phyloP scores from a whole-genome alignment of 1,140 invertebrate species.

The Thaumetopoea pityocampa region DNA sequence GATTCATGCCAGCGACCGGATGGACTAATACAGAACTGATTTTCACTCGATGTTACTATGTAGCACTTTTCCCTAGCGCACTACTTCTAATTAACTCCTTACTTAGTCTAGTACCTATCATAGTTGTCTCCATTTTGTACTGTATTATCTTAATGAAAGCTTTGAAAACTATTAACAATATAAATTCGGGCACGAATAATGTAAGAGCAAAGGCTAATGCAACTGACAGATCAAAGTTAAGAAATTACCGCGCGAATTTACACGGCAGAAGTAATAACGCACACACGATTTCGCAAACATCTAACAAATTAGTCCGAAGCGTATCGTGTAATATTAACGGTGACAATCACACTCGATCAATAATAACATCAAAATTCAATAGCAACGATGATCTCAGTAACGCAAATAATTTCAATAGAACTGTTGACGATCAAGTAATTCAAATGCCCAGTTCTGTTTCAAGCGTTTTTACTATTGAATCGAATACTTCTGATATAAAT shows the following conservation, averaged over 20 bases:
- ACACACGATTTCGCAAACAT: slow-evolving; percentile 26
- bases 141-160: slow-evolving; percentile 74
- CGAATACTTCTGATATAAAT: slow-evolving; percentile 20
- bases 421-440: slow-evolving; percentile 14
- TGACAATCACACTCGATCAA: slow-evolving; percentile 12
- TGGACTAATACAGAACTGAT: slow-evolving; percentile 70
- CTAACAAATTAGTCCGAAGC: slow-evolving; percentile 38
- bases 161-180: slow-evolving; percentile 64
- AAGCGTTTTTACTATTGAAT: slow-evolving; percentile 39
- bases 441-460: slow-evolving; percentile 28
- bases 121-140: slow-evolving; percentile 73
- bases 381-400: slow-evolving; percentile 33
- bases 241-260: slow-evolving; percentile 48
- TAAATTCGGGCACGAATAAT: slow-evolving; percentile 44
- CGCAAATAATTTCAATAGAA: slow-evolving; percentile 14
- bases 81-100: slow-evolving; percentile 73
- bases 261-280: slow-evolving; percentile 17
- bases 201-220: slow-evolving; percentile 22
- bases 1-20: slow-evolving; percentile 75
- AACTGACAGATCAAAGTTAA: slow-evolving; percentile 34
- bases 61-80: slow-evolving; percentile 65
- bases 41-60: slow-evolving; percentile 72
- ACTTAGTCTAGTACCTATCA: slow-evolving; percentile 73
- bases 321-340: slow-evolving; percentile 41
- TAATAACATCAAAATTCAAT: slow-evolving; percentile 33